Evolutionary conservation across 2,113 vertebrate genomes (phyloP).

Genomic region (Prietella phreatophila): DNA sequence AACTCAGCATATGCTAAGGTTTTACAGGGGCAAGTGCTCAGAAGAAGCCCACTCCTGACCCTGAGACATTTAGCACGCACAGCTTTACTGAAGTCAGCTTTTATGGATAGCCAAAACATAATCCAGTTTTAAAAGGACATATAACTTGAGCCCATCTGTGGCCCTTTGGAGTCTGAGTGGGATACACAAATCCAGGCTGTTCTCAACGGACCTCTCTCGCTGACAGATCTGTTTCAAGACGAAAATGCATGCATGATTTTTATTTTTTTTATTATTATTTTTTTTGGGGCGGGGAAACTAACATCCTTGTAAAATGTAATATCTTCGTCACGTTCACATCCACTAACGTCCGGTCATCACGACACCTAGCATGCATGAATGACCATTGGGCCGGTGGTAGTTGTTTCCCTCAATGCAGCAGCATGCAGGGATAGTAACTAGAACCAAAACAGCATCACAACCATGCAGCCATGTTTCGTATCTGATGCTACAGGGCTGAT

Average conservation of each 20-base stretch:
- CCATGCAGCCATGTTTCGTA: background rate
- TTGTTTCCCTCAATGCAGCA: background rate
- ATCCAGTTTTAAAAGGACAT: constrained; percentile 36
- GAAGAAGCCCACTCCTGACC: constrained; percentile 24
- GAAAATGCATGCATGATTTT: background rate
- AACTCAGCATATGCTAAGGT: constrained; percentile 27
- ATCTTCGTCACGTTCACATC: background rate
- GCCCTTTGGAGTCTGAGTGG: constrained; percentile 1
- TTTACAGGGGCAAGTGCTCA: constrained; percentile 30
- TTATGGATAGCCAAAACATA: constrained; percentile 44
- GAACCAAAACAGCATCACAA: background rate
- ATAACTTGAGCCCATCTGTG: constrained; percentile 21
- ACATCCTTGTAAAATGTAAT: background rate
- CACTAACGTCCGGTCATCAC: background rate
- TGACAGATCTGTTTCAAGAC: background rate
- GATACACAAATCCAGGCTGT: background rate
- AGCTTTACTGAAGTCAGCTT: constrained; percentile 36
- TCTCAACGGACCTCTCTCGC: background rate
- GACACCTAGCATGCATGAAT: background rate
- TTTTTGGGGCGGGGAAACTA: background rate
- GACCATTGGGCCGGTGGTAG: background rate
- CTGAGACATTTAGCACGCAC: constrained; percentile 4
- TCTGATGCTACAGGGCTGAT: background rate
- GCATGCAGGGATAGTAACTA: background rate
- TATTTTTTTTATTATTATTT: background rate